phyloP scores from a whole-genome alignment of 1,140 invertebrate genomes.

The Procambarus virginalis region DNA sequence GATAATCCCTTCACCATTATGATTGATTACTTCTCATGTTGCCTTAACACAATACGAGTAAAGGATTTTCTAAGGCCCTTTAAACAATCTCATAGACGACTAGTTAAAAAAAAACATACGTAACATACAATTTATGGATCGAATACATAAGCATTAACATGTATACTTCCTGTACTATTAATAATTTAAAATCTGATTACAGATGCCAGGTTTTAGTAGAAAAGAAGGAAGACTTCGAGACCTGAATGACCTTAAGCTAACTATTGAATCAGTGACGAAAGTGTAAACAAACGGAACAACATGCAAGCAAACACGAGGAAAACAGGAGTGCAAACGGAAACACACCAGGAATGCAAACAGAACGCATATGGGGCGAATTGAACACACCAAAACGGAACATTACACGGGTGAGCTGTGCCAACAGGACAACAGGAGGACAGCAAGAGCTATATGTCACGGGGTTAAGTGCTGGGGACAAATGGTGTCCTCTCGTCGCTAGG shows the following conservation, averaged over 20 bases:
- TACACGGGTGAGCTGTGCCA: too few relatives aligned
- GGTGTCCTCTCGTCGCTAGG: background rate
- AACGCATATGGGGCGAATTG: too few relatives aligned
- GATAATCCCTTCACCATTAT: background rate
- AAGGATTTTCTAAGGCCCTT: background rate
- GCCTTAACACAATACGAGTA: conserved; percentile 3
- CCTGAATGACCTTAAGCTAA: too few relatives aligned
- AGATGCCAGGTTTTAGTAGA: too few relatives aligned
- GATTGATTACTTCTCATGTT: background rate
- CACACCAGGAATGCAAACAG: too few relatives aligned
- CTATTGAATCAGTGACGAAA: too few relatives aligned
- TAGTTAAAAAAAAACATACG: background rate
- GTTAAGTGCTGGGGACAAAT: background rate
- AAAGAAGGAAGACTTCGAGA: too few relatives aligned
- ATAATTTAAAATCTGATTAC: too few relatives aligned
- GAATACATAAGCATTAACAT: background rate
- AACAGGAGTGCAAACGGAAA: too few relatives aligned
- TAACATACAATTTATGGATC: background rate
- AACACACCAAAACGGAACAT: too few relatives aligned
- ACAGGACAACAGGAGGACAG: background rate
- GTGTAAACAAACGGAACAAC: too few relatives aligned
- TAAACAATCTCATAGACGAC: background rate
- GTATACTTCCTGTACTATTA: background rate
- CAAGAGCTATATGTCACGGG: background rate
- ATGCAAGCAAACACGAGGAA: too few relatives aligned